Evolutionary conservation across 2,888 invertebrate species (phyloP).

Genomic region (Macrophya annulata): DNA sequence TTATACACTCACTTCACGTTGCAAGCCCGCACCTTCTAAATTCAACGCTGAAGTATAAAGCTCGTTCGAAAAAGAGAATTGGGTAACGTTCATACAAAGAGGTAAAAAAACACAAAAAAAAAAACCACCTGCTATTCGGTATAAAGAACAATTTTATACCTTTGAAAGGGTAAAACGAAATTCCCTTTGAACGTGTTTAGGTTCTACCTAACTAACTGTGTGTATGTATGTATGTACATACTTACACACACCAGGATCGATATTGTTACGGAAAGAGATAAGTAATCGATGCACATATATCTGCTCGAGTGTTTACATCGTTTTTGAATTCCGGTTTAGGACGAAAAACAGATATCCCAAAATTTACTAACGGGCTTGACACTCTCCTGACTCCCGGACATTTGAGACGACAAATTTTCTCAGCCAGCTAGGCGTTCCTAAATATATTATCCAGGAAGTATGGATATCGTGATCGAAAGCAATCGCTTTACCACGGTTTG

Average conservation of each 20-base stretch:
- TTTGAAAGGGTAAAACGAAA: slow-evolving; percentile 10
- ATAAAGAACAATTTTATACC: slow-evolving; percentile 4
- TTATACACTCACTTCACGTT: slow-evolving; percentile 29
- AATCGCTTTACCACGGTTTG: slow-evolving; percentile 56
- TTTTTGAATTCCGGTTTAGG: background rate
- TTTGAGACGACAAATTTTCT: slow-evolving; percentile 49
- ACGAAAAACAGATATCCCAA: slow-evolving; percentile 40
- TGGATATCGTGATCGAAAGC: slow-evolving; percentile 48
- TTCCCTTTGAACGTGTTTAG: background rate
- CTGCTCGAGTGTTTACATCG: background rate
- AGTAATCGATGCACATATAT: background rate
- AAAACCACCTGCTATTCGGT: background rate
- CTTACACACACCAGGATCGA: background rate
- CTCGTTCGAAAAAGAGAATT: background rate
- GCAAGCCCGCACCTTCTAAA: background rate
- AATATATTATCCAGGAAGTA: slow-evolving; percentile 43
- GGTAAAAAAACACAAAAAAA: background rate
- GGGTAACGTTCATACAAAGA: background rate
- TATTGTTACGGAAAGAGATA: background rate
- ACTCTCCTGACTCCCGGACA: slow-evolving; percentile 26
- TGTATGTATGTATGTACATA: too few relatives aligned
- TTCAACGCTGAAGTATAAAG: background rate
- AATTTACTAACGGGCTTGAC: slow-evolving; percentile 24
- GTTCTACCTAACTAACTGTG: background rate
- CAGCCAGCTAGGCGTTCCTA: background rate